These are phyloP conservation scores for Epinephelus awoara DNA, from an alignment of 2,797 vertebrate species.

Conservation along the genomic window DNA sequence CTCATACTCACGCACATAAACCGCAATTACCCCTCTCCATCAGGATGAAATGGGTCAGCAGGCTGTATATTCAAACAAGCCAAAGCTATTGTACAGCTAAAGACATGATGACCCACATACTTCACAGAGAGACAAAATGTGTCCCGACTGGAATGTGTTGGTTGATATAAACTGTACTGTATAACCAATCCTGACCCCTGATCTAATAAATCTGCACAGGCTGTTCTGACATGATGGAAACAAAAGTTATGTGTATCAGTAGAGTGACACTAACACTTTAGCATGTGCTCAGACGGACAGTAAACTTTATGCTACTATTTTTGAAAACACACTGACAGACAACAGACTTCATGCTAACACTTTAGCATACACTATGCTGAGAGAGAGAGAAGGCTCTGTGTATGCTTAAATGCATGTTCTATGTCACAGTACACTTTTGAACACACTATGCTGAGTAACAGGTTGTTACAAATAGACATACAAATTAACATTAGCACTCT, in stretches of 20 bases:
- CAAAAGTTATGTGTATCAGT: background rate
- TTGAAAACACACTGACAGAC: background rate
- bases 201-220: slow-evolving; percentile 5
- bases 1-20: background rate
- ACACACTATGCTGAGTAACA: background rate
- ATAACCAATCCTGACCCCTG: slow-evolving; percentile 11
- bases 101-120: slow-evolving; percentile 15
- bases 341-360: background rate
- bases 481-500: background rate
- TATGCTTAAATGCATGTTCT: background rate
- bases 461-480: background rate
- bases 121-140: slow-evolving; percentile 23
- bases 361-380: background rate
- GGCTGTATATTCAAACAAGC: slow-evolving; percentile 3
- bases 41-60: background rate
- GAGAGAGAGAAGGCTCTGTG: background rate
- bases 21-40: background rate
- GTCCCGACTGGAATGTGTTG: slow-evolving; percentile 35
- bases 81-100: slow-evolving; percentile 12
- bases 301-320: too few species aligned
- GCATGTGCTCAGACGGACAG: background rate
- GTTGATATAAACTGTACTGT: slow-evolving; percentile 26
- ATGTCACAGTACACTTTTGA: background rate
- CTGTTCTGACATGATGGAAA: slow-evolving; percentile 33
- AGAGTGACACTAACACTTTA: background rate